Evolutionary conservation across 2,888 invertebrate species (phyloP).

Genomic region (Epinotia demarniana): DNA sequence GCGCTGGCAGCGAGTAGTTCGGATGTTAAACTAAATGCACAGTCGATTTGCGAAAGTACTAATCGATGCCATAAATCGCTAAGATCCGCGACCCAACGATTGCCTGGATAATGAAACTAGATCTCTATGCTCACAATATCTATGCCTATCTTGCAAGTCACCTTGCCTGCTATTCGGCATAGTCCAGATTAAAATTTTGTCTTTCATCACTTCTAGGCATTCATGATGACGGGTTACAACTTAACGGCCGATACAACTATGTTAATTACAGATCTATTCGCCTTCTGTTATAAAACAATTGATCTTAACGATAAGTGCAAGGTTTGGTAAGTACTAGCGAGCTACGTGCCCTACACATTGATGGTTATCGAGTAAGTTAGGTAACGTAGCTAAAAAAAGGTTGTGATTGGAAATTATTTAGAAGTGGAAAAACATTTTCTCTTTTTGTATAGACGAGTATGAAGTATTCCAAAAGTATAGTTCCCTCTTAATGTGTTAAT

Average conservation of each 20-base stretch:
- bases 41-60: constrained; percentile 16
- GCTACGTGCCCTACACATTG: constrained; percentile 6
- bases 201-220: too few relatives aligned
- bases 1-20: neutral
- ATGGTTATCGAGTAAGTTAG: neutral
- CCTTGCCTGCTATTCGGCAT: neutral
- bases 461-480: too few relatives aligned
- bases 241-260: neutral
- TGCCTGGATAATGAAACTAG: neutral
- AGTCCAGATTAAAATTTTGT: neutral
- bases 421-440: too few relatives aligned
- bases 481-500: too few relatives aligned
- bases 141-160: neutral
- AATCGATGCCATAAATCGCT: constrained; percentile 31
- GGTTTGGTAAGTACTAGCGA: neutral
- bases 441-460: too few relatives aligned
- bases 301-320: neutral
- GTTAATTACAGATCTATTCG: neutral
- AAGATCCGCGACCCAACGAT: constrained; percentile 12
- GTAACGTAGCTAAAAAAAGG: too few relatives aligned
- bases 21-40: constrained; percentile 27
- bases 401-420: too few relatives aligned
- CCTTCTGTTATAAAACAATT: neutral
- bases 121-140: neutral
- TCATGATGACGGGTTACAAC: too few relatives aligned